Conservation (phyloP, 2,888 invertebrate species). For the Mechanitis messenoides region DNA sequence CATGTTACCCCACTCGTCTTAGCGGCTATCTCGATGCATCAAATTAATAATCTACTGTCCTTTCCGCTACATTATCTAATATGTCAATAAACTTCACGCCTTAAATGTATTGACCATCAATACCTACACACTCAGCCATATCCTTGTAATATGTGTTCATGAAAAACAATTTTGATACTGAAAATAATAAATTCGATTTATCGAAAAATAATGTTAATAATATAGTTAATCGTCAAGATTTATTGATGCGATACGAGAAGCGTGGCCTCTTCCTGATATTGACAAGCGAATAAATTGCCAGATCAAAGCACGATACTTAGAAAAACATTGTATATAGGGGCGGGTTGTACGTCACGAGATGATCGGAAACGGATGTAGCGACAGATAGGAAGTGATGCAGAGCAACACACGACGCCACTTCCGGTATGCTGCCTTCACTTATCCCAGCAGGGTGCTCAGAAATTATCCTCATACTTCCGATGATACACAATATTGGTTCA, state of each 20-base stretch:
- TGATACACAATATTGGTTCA: constrained; percentile 14
- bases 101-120: constrained; percentile 19
- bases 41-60: constrained; percentile 62
- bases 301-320: constrained; percentile 60
- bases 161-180: constrained; percentile 3
- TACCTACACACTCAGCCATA: not conserved
- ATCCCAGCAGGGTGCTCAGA: constrained; percentile 62
- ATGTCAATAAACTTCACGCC: constrained; percentile 48
- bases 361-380: constrained; percentile 67
- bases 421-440: constrained; percentile 69
- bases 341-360: constrained; percentile 52
- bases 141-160: not conserved
- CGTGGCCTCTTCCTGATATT: constrained; percentile 72
- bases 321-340: constrained; percentile 58
- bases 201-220: constrained; percentile 33
- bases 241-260: constrained; percentile 47
- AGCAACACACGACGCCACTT: constrained; percentile 67
- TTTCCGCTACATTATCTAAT: constrained; percentile 58
- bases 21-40: constrained; percentile 62
- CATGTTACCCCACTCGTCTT: constrained; percentile 58
- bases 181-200: constrained; percentile 14
- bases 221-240: constrained; percentile 36
- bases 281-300: constrained; percentile 73
- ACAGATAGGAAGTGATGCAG: constrained; percentile 68
- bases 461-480: constrained; percentile 25